Evolutionary conservation across 1,140 invertebrate genomes (phyloP), one percentile per base, ranked within the genome.

Genomic region (Drusus annulatus): DNA sequence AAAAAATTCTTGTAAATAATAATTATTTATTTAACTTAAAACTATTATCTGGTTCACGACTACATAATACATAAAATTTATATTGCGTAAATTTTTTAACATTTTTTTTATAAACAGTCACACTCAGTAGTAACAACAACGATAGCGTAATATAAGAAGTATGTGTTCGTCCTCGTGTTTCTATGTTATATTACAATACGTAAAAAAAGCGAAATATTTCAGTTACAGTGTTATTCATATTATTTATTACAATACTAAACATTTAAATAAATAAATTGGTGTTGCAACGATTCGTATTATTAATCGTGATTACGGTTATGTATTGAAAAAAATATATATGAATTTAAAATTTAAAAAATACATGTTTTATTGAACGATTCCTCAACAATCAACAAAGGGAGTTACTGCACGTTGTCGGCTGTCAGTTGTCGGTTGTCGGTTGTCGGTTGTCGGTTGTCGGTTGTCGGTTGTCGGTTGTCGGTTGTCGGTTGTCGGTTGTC

Each of bases 51-150:
- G 19, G 1, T 23, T 23, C 58, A 68, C n/a, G 31, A 68, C 36
- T 68, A 36, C 19, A 23, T 60, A 21, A 60, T 17, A 68, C 63
- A 36, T 68, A 17, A 19, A 19, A 28, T 79, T 69, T 80, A 80
- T 79, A 83, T 83, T 80, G 80, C 82, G 80, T 80, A 83, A 83
- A 77, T 75, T 76, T 74, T 0, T 45, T 76, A 75, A 83, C 80
- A 77, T 62, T 81, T 83, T 80, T 73, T 79, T 79, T 80, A 79
- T 77, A 83, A 83, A 81, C 82, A 83, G 76, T 79, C 82, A 83
- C 80, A 77, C 81, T 77, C 78, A 81, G 68, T 83, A 50, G 81
- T 76, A 83, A 83, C 82, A 83, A 83, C 82, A 83, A 83, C 82
- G 80, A 83, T 79, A 79, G 51, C 58, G 45, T 68, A 10, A 36